These are phyloP conservation scores for Bubo blakistoni DNA, from an alignment of 2,113 vertebrate genomes.

Conservation along the genomic window DNA sequence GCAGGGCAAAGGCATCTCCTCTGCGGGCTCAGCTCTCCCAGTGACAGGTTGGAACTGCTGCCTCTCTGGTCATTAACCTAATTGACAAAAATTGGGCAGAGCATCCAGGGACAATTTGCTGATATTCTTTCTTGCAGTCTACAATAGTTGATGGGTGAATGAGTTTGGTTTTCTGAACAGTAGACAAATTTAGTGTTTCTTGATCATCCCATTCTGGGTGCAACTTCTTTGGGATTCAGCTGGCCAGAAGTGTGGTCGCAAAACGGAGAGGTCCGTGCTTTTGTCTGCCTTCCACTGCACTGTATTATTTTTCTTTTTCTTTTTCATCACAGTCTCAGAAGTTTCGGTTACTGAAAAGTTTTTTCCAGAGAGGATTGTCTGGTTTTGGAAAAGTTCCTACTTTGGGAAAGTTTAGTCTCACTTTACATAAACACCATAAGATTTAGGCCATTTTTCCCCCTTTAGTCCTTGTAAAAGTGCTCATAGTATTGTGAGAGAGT, in stretches of 20 bases:
- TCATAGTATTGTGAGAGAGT: neutral
- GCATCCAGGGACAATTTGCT: neutral
- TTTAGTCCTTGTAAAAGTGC: neutral
- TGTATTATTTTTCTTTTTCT: neutral
- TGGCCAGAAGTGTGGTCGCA: neutral
- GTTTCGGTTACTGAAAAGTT: neutral
- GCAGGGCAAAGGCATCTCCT: neutral
- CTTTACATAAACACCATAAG: neutral
- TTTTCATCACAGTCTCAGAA: neutral
- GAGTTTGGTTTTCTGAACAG: neutral
- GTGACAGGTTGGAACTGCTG: no score
- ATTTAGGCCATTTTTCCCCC: neutral
- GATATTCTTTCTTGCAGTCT: neutral
- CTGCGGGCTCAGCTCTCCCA: neutral
- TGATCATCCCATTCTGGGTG: neutral
- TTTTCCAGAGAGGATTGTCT: neutral
- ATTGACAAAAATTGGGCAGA: neutral
- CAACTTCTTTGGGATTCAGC: neutral
- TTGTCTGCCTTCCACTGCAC: neutral
- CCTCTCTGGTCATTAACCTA: neutral
- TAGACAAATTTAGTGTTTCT: neutral
- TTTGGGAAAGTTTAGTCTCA: neutral
- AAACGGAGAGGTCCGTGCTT: neutral
- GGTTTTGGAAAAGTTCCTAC: neutral
- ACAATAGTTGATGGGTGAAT: neutral